Conservation (phyloP, 2,888 invertebrate species). For the Listrodromus nycthemerus region DNA sequence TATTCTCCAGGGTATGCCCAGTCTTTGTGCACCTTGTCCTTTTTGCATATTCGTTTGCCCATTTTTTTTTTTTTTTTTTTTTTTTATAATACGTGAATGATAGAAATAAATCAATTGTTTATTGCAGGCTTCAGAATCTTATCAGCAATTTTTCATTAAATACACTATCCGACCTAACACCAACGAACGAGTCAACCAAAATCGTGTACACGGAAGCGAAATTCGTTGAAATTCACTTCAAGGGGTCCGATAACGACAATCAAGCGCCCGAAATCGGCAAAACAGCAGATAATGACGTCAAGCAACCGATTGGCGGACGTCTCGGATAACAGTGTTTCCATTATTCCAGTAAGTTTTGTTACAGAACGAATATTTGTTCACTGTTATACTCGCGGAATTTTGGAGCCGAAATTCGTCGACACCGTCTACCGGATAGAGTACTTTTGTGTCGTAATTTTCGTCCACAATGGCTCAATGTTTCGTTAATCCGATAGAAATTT, state of each 20-base stretch:
- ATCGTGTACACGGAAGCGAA: slow-evolving; percentile 91
- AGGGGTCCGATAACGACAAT: slow-evolving; percentile 91
- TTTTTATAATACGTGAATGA: too few species aligned
- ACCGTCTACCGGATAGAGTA: background rate
- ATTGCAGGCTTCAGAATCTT: slow-evolving; percentile 94
- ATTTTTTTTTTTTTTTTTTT: too few species aligned
- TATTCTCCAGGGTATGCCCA: too few species aligned
- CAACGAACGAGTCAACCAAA: slow-evolving; percentile 93
- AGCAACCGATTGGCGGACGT: too few species aligned
- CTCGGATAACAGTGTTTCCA: slow-evolving; percentile 80
- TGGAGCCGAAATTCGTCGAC: background rate
- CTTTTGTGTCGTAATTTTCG: background rate
- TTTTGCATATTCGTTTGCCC: too few species aligned
- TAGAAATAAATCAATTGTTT: slow-evolving; percentile 34
- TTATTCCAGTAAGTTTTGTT: slow-evolving; percentile 71
- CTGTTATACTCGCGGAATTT: background rate
- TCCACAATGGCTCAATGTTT: background rate
- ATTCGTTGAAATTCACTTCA: slow-evolving; percentile 93
- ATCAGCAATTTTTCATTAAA: slow-evolving; percentile 99
- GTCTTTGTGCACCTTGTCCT: too few species aligned
- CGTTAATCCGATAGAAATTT: background rate
- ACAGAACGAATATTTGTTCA: background rate
- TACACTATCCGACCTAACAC: slow-evolving; percentile 90
- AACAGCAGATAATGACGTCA: too few species aligned
- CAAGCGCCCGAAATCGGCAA: slow-evolving; percentile 89